Conservation (phyloP, 2,113 vertebrate species). For the Pituophis catenifer region DNA sequence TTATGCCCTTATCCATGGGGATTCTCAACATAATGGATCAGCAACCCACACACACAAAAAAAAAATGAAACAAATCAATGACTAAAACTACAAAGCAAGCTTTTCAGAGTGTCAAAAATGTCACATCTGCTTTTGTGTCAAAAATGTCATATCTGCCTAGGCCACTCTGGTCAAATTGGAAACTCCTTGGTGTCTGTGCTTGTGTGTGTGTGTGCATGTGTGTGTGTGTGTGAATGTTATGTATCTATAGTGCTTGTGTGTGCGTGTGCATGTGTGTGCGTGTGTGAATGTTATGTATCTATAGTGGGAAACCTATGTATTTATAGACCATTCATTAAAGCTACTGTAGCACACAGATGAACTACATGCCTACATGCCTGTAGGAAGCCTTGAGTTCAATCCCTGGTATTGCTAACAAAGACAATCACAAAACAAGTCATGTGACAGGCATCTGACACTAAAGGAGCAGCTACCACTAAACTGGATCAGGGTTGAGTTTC, state of each 20-base stretch:
- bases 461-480: neutral
- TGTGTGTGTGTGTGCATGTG: neutral
- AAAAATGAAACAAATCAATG: constrained; percentile 57
- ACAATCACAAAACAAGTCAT: neutral
- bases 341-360: neutral
- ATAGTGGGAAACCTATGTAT: neutral
- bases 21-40: constrained; percentile 63
- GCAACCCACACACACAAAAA: constrained; percentile 62
- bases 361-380: neutral
- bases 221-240: neutral
- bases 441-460: neutral
- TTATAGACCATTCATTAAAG: neutral
- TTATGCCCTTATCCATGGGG: constrained; percentile 66
- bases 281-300: neutral
- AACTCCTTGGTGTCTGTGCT: neutral
- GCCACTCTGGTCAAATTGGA: neutral
- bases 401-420: neutral
- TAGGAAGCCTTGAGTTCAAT: neutral
- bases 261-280: no score
- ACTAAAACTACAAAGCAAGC: constrained; percentile 59
- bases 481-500: neutral
- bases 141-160: constrained; percentile 32
- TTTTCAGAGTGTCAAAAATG: constrained; percentile 47
- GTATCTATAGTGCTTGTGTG: no score
- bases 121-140: constrained; percentile 25